These are phyloP conservation scores for Cremastinae sp. DNA, from an alignment of 2,888 invertebrate species.

Conservation along the genomic window DNA sequence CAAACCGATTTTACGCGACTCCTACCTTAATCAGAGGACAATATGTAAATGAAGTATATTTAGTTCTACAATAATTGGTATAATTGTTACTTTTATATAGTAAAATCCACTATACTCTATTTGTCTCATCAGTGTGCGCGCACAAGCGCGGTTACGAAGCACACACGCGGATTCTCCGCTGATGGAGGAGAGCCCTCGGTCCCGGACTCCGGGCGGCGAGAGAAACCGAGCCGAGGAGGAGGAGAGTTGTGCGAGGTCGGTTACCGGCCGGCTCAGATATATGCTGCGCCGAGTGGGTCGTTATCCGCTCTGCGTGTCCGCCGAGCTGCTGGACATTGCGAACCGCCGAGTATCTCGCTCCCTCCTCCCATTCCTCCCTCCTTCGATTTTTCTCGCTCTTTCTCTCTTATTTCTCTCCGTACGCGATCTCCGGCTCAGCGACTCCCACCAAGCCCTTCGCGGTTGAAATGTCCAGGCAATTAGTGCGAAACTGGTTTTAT, in stretches of 20 bases:
- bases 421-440: slow-evolving; percentile 40
- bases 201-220: slow-evolving; percentile 28
- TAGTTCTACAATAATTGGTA: no score
- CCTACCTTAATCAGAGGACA: no score
- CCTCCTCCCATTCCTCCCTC: not conserved
- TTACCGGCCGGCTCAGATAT: slow-evolving; percentile 55
- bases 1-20: no score
- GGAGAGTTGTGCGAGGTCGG: slow-evolving; percentile 63
- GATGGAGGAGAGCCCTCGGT: slow-evolving; percentile 24
- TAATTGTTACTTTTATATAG: no score
- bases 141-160: slow-evolving; percentile 32
- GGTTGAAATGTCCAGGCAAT: slow-evolving; percentile 68
- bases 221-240: slow-evolving; percentile 57
- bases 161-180: slow-evolving; percentile 40
- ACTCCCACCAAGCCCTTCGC: slow-evolving; percentile 21
- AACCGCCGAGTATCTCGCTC: slow-evolving; percentile 35
- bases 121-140: no score
- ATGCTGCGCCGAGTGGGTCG: slow-evolving; percentile 64
- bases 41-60: no score
- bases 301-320: slow-evolving; percentile 61
- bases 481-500: slow-evolving; percentile 72
- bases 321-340: slow-evolving; percentile 47
- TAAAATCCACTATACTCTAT: no score
- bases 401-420: slow-evolving; percentile 42
- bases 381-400: slow-evolving; percentile 2